Conservation (phyloP, 2,888 invertebrate genomes). For the Periphyllus acericola region DNA sequence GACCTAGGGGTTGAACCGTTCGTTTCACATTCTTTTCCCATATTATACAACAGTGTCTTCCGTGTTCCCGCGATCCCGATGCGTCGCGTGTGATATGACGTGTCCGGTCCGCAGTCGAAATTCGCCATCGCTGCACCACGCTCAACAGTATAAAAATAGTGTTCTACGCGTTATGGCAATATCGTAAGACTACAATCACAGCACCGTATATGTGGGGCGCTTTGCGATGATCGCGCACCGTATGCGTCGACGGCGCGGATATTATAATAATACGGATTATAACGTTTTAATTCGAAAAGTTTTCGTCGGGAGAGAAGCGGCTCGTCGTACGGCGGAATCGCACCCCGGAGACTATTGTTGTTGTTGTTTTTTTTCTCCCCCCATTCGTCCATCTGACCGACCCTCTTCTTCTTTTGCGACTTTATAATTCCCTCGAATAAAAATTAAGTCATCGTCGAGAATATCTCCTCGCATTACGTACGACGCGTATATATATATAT, state of each 20-base stretch:
- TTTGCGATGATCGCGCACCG: background rate
- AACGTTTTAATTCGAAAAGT: slow-evolving; percentile 61
- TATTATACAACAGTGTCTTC: too few relatives aligned
- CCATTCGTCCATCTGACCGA: background rate
- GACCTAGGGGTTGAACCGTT: too few relatives aligned
- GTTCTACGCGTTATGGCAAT: too few relatives aligned
- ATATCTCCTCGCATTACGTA: slow-evolving; percentile 15
- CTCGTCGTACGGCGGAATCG: background rate
- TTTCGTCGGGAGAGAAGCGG: slow-evolving; percentile 4
- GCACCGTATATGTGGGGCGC: too few relatives aligned
- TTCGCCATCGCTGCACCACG: too few relatives aligned
- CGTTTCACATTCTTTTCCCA: too few relatives aligned
- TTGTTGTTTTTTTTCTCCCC: background rate
- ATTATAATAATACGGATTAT: slow-evolving; percentile 3
- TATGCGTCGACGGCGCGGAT: background rate
- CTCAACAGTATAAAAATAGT: too few relatives aligned
- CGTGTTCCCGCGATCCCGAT: too few relatives aligned
- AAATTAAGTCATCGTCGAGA: slow-evolving; percentile 61
- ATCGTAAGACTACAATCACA: too few relatives aligned
- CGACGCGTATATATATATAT: background rate
- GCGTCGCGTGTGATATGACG: too few relatives aligned
- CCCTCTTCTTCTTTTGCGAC: slow-evolving; percentile 9
- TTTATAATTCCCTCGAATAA: slow-evolving; percentile 60
- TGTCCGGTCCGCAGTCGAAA: too few relatives aligned
- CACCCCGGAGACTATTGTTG: slow-evolving; percentile 47